Conservation (phyloP, 2,113 vertebrate species). For the Tonatia bakeri region DNA sequence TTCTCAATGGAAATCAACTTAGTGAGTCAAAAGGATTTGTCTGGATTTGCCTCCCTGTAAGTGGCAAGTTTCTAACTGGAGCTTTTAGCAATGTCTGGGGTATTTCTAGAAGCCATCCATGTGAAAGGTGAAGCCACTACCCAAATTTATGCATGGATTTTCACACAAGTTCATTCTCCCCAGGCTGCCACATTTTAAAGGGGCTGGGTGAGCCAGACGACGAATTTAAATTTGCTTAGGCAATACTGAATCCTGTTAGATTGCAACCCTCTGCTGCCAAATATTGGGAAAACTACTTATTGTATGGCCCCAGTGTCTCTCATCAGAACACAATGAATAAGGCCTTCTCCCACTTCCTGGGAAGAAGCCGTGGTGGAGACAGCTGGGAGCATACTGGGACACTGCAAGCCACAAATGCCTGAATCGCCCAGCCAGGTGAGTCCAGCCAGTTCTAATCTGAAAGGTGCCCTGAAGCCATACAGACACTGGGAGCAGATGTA, state of each 20-base stretch:
- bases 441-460: not conserved
- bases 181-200: not conserved
- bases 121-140: not conserved
- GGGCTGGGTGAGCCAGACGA: not conserved
- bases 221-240: not conserved
- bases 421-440: slow-evolving; percentile 42
- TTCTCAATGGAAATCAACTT: not conserved
- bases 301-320: not conserved
- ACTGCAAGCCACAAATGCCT: not conserved
- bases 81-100: not conserved
- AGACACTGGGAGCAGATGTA: not conserved
- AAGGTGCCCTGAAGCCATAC: not conserved
- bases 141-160: not conserved
- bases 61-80: not conserved
- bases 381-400: not conserved
- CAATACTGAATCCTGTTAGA: slow-evolving; percentile 12
- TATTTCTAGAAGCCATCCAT: not conserved
- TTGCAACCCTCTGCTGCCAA: not conserved
- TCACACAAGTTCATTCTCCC: not conserved
- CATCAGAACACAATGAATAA: slow-evolving; percentile 26
- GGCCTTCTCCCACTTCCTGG: not conserved
- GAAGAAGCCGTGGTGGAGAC: not conserved
- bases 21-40: not conserved
- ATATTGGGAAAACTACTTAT: not conserved
- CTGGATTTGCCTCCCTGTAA: not conserved